Evolutionary conservation across 2,888 invertebrate species (phyloP).

Genomic region (Clusia tigrina): DNA sequence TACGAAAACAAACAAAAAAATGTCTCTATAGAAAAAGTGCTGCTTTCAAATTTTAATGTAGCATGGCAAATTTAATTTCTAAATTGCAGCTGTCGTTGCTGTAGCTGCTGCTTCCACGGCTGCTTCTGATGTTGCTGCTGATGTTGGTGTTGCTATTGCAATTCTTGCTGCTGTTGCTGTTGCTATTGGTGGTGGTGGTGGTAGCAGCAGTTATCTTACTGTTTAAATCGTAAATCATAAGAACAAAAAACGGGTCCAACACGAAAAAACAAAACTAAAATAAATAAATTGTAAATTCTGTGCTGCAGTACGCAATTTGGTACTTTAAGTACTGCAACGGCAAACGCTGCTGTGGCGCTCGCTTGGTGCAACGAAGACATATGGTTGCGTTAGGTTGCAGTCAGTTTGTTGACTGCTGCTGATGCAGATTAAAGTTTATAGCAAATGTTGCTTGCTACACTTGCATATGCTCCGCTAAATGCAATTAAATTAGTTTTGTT

Average conservation of each 20-base stretch:
- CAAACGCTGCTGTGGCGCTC: not conserved
- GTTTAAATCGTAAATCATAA: slow-evolving; percentile 49
- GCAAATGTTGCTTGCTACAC: not conserved
- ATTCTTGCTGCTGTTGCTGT: not conserved
- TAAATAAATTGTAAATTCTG: too few species aligned
- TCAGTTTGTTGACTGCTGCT: not conserved
- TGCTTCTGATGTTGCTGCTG: not conserved
- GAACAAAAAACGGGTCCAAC: slow-evolving; percentile 18
- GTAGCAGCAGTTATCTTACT: slow-evolving; percentile 42
- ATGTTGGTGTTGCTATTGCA: not conserved
- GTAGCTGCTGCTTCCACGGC: too few species aligned
- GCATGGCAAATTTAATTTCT: slow-evolving; percentile 59
- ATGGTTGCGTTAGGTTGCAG: not conserved
- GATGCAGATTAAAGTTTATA: not conserved
- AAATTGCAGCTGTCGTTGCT: slow-evolving; percentile 57
- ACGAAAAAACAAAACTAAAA: too few species aligned
- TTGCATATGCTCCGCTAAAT: not conserved
- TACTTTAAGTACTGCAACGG: not conserved
- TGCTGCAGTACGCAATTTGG: too few species aligned
- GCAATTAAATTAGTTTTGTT: too few species aligned
- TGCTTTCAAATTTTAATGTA: slow-evolving; percentile 43
- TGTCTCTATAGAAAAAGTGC: not conserved
- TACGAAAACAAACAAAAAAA: slow-evolving; percentile 16
- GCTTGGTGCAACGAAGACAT: not conserved
- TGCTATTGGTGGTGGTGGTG: not conserved